phyloP scores from a whole-genome alignment of 1,140 invertebrate species.

The Condylostylus longicornis region DNA sequence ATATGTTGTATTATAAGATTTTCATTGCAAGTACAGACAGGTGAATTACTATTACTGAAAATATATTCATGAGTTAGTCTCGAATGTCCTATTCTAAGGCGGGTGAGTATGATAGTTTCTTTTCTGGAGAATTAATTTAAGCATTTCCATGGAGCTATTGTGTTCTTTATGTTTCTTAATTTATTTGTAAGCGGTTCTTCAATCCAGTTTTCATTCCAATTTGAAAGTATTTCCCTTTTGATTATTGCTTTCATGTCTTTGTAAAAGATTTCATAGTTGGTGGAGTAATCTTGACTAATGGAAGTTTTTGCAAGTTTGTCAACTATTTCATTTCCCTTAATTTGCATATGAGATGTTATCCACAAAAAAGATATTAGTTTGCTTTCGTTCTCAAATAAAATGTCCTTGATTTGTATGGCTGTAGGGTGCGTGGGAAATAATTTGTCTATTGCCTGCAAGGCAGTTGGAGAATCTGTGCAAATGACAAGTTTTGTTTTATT shows the following conservation, averaged over 20 bases:
- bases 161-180: background rate
- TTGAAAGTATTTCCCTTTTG: background rate
- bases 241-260: background rate
- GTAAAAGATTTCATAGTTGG: background rate
- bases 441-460: background rate
- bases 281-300: background rate
- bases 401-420: background rate
- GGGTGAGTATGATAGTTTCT: background rate
- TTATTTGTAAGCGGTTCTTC: background rate
- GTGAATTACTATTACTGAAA: background rate
- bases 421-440: background rate
- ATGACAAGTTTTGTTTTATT: background rate
- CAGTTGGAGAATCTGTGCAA: background rate
- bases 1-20: too few relatives aligned
- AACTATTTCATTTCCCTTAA: conserved; percentile 4
- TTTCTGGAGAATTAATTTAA: background rate
- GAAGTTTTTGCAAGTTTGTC: conserved; percentile 6
- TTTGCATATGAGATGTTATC: conserved; percentile 3
- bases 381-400: background rate
- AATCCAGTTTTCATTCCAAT: background rate
- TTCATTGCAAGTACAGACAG: too few relatives aligned
- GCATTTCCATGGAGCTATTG: background rate
- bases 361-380: conserved; percentile 1
- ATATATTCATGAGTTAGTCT: background rate
- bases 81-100: background rate